A percentile compares a stretch with the other conserved stretches of the same genome.
Conservation (phyloP, 2,797 vertebrate species). For the Agapornis canus region DNA sequence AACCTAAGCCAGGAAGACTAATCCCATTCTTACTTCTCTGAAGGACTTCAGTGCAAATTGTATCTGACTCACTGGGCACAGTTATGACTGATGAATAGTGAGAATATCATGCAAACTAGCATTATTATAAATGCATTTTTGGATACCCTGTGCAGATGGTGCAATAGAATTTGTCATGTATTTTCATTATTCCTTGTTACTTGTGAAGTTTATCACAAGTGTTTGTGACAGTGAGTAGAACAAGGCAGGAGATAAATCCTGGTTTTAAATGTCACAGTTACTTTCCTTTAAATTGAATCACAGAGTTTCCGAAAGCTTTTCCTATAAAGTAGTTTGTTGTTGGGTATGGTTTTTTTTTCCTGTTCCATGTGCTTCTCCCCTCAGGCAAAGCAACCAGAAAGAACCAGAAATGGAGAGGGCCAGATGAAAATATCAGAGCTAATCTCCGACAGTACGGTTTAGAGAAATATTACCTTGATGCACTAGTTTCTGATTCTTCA, state of each 20-base stretch:
- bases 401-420: constrained; percentile 97
- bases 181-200: background rate
- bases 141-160: background rate
- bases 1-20: background rate
- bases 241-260: background rate
- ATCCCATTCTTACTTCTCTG: background rate
- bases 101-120: background rate
- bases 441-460: constrained; percentile 94
- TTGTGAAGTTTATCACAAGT: background rate
- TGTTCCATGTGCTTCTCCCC: background rate
- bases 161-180: background rate
- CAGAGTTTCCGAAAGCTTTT: background rate
- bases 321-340: background rate
- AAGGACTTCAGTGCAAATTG: background rate
- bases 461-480: constrained; percentile 89
- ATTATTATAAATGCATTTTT: background rate
- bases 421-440: constrained; percentile 96
- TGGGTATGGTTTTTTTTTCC: background rate
- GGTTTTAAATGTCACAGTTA: background rate
- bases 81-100: background rate
- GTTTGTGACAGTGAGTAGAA: background rate
- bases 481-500: constrained; percentile 93
- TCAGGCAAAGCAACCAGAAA: constrained; percentile 94
- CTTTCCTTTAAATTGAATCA: background rate
- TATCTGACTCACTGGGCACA: background rate